Evolutionary conservation across 1,140 invertebrate genomes (phyloP), one percentile per base, ranked within the genome.

Genomic region (Orussus abietinus): DNA sequence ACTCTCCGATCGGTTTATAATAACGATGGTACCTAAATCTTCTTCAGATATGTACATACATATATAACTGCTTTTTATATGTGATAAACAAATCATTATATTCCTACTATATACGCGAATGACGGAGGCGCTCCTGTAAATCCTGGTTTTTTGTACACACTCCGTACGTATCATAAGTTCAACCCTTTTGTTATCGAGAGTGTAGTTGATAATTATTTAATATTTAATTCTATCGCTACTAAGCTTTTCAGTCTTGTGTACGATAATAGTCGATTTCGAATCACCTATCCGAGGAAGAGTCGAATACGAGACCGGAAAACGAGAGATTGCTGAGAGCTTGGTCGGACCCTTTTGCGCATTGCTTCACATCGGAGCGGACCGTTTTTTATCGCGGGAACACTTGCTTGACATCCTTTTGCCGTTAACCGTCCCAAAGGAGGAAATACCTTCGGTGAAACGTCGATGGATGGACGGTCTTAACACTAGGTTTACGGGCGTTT

Each of bases 21-120:
- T 50, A 39, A 55, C 55, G 57, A 62, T 61, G 59, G 47, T 63
- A 66, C 52, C 59, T 65, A 62, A 28, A 60, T 60, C 54, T 64
- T 61, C 56, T 53, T 61, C 58, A 55, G 50, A 60, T 44, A 61
- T 71, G 61, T 70, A 69, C 50, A n/a, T n/a, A n/a, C n/a, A 66
- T 69, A 69, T 57, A 61, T 59, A 69, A 64, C 54, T 61, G 66
- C 64, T 69, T 71, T 72, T 71, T 71, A 66, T 69, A 70, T 69
- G 66, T 71, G 68, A 70, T 69, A 65, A 62, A 57, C 53, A 53
- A 58, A 46, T 62, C 53, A 64, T 63, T 62, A 61, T 69, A 64
- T 67, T 66, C 62, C 61, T 67, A 70, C 61, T 66, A 65, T 53
- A 64, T 49, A 60, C 52, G 10, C 45, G 48, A 61, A 25, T 51